Evolutionary conservation across 2,797 vertebrate species (phyloP).

Genomic region (Malacoctenus gilli): DNA sequence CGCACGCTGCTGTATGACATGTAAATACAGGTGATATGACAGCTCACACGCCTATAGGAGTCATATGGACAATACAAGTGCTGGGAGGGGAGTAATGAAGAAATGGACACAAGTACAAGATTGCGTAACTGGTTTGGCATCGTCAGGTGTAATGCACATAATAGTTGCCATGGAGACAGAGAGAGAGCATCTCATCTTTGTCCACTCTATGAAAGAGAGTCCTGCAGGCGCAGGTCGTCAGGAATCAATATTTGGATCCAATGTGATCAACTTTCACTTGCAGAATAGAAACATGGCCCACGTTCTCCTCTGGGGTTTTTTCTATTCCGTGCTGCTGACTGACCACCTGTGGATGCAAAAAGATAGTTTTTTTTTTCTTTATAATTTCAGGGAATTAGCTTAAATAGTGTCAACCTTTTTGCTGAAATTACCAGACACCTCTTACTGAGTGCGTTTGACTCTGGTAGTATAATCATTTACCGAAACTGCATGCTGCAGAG

Average conservation of each 20-base stretch:
- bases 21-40: too few species aligned
- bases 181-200: conserved; percentile 8
- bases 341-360: too few species aligned
- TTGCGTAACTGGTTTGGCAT: conserved; percentile 25
- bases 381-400: conserved; percentile 45
- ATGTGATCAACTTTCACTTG: conserved; percentile 16
- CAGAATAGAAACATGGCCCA: conserved; percentile 4
- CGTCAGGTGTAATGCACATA: conserved; percentile 6
- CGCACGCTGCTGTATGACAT: too few species aligned
- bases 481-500: conserved; percentile 22
- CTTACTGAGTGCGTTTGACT: conserved; percentile 36
- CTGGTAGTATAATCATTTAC: conserved; percentile 27
- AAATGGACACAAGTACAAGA: conserved; percentile 17
- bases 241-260: conserved; percentile 15
- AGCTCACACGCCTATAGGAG: background rate
- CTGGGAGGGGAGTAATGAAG: conserved; percentile 16
- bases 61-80: conserved; percentile 11
- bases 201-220: conserved; percentile 16
- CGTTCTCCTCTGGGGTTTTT: conserved; percentile 4
- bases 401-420: conserved; percentile 36
- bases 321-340: conserved; percentile 28
- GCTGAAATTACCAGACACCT: conserved; percentile 28
- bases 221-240: background rate
- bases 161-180: conserved; percentile 44
- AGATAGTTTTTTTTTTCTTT: conserved; percentile 23